Evolutionary conservation across 2,797 vertebrate genomes (phyloP), one percentile per base, ranked within the genome.

Genomic region (Pachyuromys duprasi): DNA sequence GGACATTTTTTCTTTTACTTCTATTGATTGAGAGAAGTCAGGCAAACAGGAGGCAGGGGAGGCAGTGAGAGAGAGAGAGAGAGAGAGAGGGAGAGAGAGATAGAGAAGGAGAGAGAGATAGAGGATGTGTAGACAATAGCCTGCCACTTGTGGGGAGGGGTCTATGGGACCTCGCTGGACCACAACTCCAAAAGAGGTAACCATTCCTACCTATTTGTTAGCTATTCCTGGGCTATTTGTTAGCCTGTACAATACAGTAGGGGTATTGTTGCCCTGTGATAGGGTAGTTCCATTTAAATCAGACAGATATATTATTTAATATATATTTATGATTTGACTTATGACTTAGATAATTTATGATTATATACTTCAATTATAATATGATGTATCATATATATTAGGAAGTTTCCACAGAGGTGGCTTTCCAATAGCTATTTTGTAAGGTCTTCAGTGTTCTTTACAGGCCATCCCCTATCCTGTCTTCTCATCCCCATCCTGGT

Each of bases 21-120:
- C 39, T 84, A 20, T 91, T 72, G 69, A 75, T 87, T 78, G 90
- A 90, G 45, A 87, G 81, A 91, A 94, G 69, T 91, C 45, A 90
- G 55, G 13, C 2, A 76, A 42, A 33, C 45, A 65, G 9, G 13
- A n/a, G 31, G 20, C 6, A 22, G 4, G 8, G 31, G 8, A 70
- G 6, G 18, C n/a, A 70, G 74, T 7, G 36, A 13, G 26, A 12
- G 70, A 4, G 20, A 9, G 9, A 39, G 49, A 4, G 22, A 42
- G n/a, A 0, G 24, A 18, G 33, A 2, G 3, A 33, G 45, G 14
- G 2, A 55, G 39, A 45, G 72, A 42, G 18, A 79, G 9, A n/a
- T 8, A 57, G 9, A 15, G 49, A 33, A 3, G 20, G 31, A 20
- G 26, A 74, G 22, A 14, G 1, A 17, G 36, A 53, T 13, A 20